Evolutionary conservation across 2,888 invertebrate genomes (phyloP).

Genomic region (Crossocerus cetratus): DNA sequence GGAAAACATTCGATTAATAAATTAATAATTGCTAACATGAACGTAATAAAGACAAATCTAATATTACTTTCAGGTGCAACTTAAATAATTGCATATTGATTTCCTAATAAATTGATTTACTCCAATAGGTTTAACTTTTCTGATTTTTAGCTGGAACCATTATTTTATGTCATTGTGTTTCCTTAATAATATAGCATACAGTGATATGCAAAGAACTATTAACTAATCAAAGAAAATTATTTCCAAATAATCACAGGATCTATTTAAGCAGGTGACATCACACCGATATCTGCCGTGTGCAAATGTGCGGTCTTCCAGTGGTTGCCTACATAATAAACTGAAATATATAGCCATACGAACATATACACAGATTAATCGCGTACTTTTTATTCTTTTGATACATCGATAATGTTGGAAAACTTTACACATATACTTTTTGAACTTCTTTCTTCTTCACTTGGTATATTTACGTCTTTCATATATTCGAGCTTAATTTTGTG

Average conservation of each 20-base stretch:
- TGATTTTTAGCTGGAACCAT: conserved; percentile 69
- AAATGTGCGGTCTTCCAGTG: conserved; percentile 72
- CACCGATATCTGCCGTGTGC: conserved; percentile 72
- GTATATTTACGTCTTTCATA: neutral
- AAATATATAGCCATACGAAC: conserved; percentile 52
- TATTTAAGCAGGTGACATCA: conserved; percentile 76
- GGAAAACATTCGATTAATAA: conserved; percentile 62
- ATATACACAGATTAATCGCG: conserved; percentile 61
- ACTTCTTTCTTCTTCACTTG: neutral
- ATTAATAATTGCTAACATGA: conserved; percentile 61
- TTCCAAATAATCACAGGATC: conserved; percentile 76
- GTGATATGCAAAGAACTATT: conserved; percentile 56
- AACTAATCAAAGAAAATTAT: conserved; percentile 73
- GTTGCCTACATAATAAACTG: conserved; percentile 69
- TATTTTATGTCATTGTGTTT: conserved; percentile 68
- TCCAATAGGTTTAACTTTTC: conserved; percentile 75
- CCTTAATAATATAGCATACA: conserved; percentile 66
- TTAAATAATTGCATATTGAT: conserved; percentile 65
- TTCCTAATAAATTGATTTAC: conserved; percentile 69
- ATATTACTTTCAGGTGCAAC: conserved; percentile 76
- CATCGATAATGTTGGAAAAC: conserved; percentile 56
- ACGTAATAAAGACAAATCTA: conserved; percentile 68
- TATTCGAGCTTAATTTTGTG: neutral
- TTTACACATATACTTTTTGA: neutral
- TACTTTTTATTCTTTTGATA: conserved; percentile 59